Evolutionary conservation across 2,888 invertebrate species (phyloP), one percentile per base, ranked within the genome.

Genomic region (Neria commutata): DNA sequence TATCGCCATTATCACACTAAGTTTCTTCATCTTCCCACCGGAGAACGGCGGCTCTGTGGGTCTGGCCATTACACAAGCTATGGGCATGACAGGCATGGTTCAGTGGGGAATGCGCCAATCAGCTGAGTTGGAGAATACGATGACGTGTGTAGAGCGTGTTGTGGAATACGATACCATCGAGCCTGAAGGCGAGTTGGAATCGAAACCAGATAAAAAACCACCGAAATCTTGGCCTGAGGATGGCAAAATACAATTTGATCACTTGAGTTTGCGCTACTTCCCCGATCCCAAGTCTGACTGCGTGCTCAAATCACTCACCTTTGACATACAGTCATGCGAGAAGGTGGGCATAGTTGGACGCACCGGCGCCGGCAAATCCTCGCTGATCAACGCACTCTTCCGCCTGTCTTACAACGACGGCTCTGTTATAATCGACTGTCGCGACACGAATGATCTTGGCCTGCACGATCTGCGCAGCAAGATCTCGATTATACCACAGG

Each of bases 31-130:
- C 1, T 83, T 90, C 52, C 86, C 87, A 45, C 84, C 83, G 76
- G 84, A 84, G 83, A 82, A 85, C 63, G 91, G 90, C 19, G 91
- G 91, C 26, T 88, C 88, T 73, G 90, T 92, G 2, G 92, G 92
- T 26, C 77, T 92, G 52, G 91, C 91, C 5, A 90, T 92, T 56
- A 92, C 92, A 0, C 92, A 92, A 77, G 89, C 90, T 6, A 89
- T 91, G 81, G 87, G 88, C 0, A 85, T 92, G 60, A 91, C 90
- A 0, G 91, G 91, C 16, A 83, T 83, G 82, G 82, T 82, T 2
- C 82, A 82, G 48, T 97, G 95, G 94, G 94, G 94, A 26, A 93
- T 96, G 88, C 84, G 95, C 2, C 95, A 96, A 79, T 93, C 94
- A 68, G 93, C 95, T 1, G 95, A 96, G 78, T 81, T 92, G 6